Conservation (phyloP, 1,140 invertebrate species). For the Aphelenchoides fujianensis region DNA sequence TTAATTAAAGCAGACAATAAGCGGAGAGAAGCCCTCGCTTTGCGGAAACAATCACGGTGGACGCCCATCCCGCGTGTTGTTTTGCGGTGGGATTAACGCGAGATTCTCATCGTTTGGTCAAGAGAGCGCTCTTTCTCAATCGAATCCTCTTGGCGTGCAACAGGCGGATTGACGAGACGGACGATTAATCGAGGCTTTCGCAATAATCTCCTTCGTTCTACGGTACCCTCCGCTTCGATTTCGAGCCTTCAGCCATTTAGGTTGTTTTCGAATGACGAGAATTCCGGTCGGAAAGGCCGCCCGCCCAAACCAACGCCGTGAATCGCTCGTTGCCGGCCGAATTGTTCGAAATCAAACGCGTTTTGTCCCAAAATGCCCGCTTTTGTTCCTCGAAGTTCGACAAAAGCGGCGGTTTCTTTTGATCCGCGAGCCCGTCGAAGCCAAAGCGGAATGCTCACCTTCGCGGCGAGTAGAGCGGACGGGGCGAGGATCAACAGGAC, state of each 20-base stretch:
- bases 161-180: too few species aligned
- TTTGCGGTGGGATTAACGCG: too few species aligned
- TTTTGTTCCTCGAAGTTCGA: neutral
- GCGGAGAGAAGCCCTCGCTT: too few species aligned
- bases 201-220: too few species aligned
- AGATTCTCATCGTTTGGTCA: too few species aligned
- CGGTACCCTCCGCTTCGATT: neutral
- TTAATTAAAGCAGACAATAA: too few species aligned
- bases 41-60: too few species aligned
- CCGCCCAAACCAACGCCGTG: neutral
- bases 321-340: neutral
- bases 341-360: neutral
- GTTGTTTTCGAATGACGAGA: neutral
- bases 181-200: too few species aligned
- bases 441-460: conserved; percentile 1
- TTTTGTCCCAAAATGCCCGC: neutral
- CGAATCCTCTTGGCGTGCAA: too few species aligned
- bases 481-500: neutral
- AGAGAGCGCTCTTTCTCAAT: too few species aligned
- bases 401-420: neutral
- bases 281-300: neutral
- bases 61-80: too few species aligned
- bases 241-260: neutral
- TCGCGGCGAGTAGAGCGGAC: neutral
- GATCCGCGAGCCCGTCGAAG: too few species aligned